Base-by-base conservation (phyloP, 2,888 invertebrate genomes). In the Synergus japonicus region DNA sequence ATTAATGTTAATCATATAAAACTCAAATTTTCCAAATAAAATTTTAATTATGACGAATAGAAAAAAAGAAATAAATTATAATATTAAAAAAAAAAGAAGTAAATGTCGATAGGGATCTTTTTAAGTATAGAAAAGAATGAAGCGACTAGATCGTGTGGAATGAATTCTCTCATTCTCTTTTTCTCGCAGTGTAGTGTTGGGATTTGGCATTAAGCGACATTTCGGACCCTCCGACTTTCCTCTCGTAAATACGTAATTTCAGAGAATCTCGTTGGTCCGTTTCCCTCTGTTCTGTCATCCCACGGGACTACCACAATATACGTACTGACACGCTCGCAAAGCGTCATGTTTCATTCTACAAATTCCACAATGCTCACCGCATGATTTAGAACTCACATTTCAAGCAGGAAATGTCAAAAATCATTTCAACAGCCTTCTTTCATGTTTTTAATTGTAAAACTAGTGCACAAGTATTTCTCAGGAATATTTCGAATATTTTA, bases 201-300 rank as follows among this genome's bases (percentile, higher is more conserved):
- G 87, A 85, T 85, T 85, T 84, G 82, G 85, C 85, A 86, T 87
- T 88, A 89, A 89, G 88, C 85, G 87, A 88, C 86, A 85, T 88
- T 87, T 83, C 86, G 80, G 82, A 77, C 86, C 86, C 85, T 79
- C 83, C 85, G 86, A 87, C 86, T 88, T 89, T 88, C 84, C 83
- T 84, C 87, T 85, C 87, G 87, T 89, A 89, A 89, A 89, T 89
- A 87, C 87, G 87, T 89, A 88, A 89, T 88, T 86, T 86, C 82
- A 83, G 86, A 81, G 86, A 87, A 88, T 89, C 86, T 86, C 85
- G 83, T 84, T 81, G 82, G 83, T 73, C 82, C 83, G 80, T 76
- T 78, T 76, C 77, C 81, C 66, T 78, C 76, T 80, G 76, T 78
- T 73, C 63, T 60, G 46, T 43, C 49, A 78, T 81, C 82, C 84